phyloP scores from a whole-genome alignment of 2,113 vertebrate species.

The Brevimyrus niger region DNA sequence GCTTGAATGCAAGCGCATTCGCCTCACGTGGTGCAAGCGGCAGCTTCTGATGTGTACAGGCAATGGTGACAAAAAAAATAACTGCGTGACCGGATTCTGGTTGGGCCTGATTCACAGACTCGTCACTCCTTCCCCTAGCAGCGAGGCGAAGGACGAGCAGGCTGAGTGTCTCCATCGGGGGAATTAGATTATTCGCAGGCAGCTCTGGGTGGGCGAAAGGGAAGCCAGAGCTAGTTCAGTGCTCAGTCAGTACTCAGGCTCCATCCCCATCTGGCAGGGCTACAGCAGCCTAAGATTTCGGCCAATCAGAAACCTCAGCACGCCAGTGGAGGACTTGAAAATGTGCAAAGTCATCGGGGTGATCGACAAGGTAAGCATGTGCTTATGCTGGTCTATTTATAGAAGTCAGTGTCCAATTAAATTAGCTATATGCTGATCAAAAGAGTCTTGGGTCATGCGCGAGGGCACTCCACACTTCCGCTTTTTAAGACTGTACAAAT shows the following conservation, averaged over 20 bases:
- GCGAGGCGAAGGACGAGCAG: not conserved
- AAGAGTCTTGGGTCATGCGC: not conserved
- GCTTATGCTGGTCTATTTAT: not conserved
- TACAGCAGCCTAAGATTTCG: conserved; percentile 94
- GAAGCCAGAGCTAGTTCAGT: not conserved
- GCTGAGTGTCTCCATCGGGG: not conserved
- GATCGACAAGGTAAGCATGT: conserved; percentile 77
- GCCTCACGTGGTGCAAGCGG: not conserved
- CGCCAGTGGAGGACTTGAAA: conserved; percentile 85
- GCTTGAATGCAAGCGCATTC: not conserved
- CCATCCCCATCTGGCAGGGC: conserved; percentile 60
- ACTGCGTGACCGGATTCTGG: not conserved
- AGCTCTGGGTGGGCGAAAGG: not conserved
- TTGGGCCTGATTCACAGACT: not conserved
- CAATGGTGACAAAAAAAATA: not conserved
- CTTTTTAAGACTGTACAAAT: not conserved
- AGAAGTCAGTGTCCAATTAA: not conserved
- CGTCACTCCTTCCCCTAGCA: not conserved
- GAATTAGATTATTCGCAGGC: not conserved
- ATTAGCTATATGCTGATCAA: not conserved
- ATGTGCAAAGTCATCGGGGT: conserved; percentile 81
- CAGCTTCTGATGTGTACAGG: not conserved
- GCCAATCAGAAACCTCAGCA: conserved; percentile 86
- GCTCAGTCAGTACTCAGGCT: not conserved
- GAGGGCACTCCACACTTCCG: not conserved